Percentiles rank a stretch among this genome's conserved stretches.
Evolutionary conservation across 2,797 vertebrate genomes (phyloP).

Genomic region (Bovichtus diacanthus): DNA sequence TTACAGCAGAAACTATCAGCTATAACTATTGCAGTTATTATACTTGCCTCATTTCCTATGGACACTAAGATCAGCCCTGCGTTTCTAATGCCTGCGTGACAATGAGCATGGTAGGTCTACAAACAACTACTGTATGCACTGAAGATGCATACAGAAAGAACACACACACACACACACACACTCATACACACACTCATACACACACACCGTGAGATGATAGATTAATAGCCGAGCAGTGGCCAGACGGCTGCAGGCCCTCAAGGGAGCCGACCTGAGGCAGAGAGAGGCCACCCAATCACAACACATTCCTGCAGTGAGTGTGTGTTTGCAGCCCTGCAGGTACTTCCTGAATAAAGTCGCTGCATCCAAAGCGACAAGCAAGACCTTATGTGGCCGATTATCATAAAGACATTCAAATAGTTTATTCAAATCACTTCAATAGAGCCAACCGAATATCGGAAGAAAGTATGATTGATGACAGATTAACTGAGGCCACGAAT

Average conservation of each 20-base stretch:
- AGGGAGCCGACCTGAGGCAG: conserved; percentile 54
- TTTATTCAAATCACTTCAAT: conserved; percentile 35
- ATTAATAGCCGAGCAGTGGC: conserved; percentile 60
- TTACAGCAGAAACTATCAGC: background rate
- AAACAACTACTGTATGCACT: conserved; percentile 1
- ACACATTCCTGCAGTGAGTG: conserved; percentile 44
- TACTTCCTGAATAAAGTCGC: conserved; percentile 33
- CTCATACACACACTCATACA: conserved; percentile 12
- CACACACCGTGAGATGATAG: conserved; percentile 42
- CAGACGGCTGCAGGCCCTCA: conserved; percentile 47
- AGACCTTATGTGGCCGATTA: conserved; percentile 23
- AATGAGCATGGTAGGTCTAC: background rate
- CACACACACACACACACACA: background rate
- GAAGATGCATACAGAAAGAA: background rate
- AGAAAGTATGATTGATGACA: conserved; percentile 62
- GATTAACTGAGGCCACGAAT: conserved; percentile 54
- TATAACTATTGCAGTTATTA: background rate
- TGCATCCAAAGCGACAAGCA: conserved; percentile 6
- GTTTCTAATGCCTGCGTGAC: background rate
- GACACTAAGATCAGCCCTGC: background rate
- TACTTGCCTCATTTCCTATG: background rate
- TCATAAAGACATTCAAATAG: conserved; percentile 31
- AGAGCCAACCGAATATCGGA: conserved; percentile 14
- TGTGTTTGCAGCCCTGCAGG: conserved; percentile 16
- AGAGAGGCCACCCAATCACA: conserved; percentile 53